Conservation (phyloP, 2,888 invertebrate genomes). For the Dynastes grantii region DNA sequence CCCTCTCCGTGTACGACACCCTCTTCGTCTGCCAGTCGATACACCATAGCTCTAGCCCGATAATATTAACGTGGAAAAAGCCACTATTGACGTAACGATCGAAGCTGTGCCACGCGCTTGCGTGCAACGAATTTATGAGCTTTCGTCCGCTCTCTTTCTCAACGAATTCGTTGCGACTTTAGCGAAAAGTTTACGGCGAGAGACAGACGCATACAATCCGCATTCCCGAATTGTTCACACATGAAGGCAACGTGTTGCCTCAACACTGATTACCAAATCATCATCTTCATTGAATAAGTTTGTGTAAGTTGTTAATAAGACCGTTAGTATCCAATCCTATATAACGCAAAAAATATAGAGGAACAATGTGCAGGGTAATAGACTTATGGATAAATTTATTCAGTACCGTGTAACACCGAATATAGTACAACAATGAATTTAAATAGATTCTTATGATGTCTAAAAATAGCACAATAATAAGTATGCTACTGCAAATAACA, state of each 20-base stretch:
- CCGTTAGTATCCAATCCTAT: no score
- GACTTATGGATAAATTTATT: no score
- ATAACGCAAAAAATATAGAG: no score
- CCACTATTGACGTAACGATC: constrained; percentile 53
- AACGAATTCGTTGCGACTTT: constrained; percentile 15
- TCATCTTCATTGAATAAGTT: no score
- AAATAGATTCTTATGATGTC: no score
- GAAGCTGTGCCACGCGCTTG: constrained; percentile 51
- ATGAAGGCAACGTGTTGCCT: not conserved
- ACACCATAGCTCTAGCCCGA: constrained; percentile 58
- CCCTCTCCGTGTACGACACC: constrained; percentile 46
- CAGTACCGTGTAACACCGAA: no score
- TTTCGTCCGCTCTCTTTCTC: constrained; percentile 44
- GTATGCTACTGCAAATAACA: no score
- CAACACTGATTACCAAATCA: no score
- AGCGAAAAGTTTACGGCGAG: constrained; percentile 13
- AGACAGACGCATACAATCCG: constrained; percentile 18
- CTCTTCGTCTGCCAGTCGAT: constrained; percentile 57
- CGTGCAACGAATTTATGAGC: constrained; percentile 49
- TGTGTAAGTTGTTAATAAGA: no score
- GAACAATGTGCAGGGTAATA: no score
- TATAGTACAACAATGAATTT: no score
- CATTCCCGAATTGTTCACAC: constrained; percentile 17
- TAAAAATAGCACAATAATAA: no score
- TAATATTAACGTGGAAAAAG: constrained; percentile 58